These are phyloP conservation scores for Atherix ibis DNA, from an alignment of 2,888 invertebrate species.

Conservation along the genomic window DNA sequence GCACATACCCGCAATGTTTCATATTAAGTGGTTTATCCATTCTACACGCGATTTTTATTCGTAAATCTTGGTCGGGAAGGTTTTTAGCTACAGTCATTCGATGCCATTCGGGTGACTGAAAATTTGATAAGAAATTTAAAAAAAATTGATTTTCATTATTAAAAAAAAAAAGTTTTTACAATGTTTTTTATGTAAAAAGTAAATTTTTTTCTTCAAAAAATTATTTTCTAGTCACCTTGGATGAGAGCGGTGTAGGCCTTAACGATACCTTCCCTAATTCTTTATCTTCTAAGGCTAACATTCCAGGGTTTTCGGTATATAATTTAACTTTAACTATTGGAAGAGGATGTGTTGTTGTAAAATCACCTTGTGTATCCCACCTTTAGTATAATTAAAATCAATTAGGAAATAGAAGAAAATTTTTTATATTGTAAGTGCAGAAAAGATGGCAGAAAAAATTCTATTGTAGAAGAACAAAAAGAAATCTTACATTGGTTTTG, in stretches of 20 bases:
- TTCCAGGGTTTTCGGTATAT: conserved; percentile 93
- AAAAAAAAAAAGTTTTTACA: no score
- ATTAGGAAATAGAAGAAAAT: background rate
- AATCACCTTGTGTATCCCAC: conserved; percentile 99
- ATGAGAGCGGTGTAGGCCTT: conserved; percentile 72
- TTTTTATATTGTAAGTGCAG: background rate
- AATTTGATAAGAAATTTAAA: conserved; percentile 10
- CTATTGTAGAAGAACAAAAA: conserved; percentile 23
- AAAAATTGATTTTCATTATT: no score
- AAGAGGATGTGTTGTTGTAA: conserved; percentile 91
- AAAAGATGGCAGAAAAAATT: conserved; percentile 1
- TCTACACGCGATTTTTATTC: conserved; percentile 92
- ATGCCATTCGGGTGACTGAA: conserved; percentile 90
- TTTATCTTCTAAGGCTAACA: conserved; percentile 96
- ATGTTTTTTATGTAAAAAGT: no score
- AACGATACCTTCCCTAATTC: conserved; percentile 88
- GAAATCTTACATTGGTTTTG: conserved; percentile 75
- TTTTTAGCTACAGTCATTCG: conserved; percentile 93
- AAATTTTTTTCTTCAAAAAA: no score
- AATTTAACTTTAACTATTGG: conserved; percentile 96
- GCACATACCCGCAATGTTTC: conserved; percentile 87
- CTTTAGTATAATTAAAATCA: conserved; percentile 32
- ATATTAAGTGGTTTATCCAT: conserved; percentile 99
- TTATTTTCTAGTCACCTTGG: no score
- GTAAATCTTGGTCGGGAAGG: conserved; percentile 84